phyloP scores from a whole-genome alignment of 2,888 invertebrate genomes.

The Eupithecia tripunctaria region DNA sequence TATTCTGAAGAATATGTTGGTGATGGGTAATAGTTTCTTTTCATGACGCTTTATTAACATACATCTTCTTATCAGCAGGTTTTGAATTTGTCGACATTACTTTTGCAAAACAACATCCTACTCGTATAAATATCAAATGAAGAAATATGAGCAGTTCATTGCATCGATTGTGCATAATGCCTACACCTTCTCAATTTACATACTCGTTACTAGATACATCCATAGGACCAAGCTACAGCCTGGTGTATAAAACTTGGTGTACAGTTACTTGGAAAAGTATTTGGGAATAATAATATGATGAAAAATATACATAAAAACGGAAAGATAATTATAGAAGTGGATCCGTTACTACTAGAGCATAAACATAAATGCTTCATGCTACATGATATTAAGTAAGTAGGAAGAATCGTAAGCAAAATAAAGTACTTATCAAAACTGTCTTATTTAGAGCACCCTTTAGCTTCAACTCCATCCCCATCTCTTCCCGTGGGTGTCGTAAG shows the following conservation, averaged over 20 bases:
- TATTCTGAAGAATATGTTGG: not conserved
- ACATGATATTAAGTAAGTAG: not conserved
- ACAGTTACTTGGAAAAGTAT: conserved; percentile 19
- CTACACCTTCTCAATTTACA: conserved; percentile 41
- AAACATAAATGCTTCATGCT: no score
- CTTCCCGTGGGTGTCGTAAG: no score
- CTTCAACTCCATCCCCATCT: no score
- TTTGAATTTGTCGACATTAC: conserved; percentile 1
- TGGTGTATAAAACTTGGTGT: conserved; percentile 41
- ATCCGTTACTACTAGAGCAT: no score
- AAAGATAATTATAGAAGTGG: no score
- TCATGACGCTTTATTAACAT: not conserved
- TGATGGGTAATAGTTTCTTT: not conserved
- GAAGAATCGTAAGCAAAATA: not conserved
- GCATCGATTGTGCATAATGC: conserved; percentile 32
- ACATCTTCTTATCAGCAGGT: not conserved
- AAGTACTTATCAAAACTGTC: not conserved
- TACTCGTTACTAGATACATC: conserved; percentile 40
- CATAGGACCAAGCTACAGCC: conserved; percentile 36
- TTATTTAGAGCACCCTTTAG: not conserved
- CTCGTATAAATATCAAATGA: conserved; percentile 32
- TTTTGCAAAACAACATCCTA: conserved; percentile 31
- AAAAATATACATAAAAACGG: not conserved
- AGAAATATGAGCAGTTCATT: conserved; percentile 33
- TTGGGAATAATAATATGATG: not conserved